Base-by-base conservation (phyloP, 53 echinoderm and acorn worm species). In the Stichopus horrens region DNA sequence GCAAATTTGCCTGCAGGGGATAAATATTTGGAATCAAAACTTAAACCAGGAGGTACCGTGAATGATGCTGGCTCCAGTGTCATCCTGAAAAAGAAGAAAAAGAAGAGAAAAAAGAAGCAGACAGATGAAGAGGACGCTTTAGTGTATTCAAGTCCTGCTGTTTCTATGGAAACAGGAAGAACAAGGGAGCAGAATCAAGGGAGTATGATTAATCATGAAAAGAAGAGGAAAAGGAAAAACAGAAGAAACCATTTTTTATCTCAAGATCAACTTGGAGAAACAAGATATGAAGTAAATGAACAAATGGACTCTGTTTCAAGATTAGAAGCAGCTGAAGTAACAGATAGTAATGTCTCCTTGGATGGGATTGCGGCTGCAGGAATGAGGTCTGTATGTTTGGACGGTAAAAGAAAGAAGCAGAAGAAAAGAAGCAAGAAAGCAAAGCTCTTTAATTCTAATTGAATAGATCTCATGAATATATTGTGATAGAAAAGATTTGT, bases 51-150 rank as follows among this genome's bases (percentile, higher is more conserved):
- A 37, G 37, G 37, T 37, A 2, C 37, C 10, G 37, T 37, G 37
- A 37, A 37, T 37, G 37, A 37, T 37, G 53, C 16, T 7, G 55
- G 4, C 79, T 16, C 79, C 19, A 53, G 53, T 55, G 13, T 79
- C 1, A 18, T 55, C 79, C 54, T 9, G n/a, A 79, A 53, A 53
- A 79, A 79, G 14, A 79, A 53, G 53, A 79, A 79, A 54, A 79
- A 79, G 79, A 53, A 55, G 18, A 16, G 55, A 18, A 79, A 19
- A 8, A 79, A 79, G 1, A 14, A 1, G 18, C 52, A 79, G 4
- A 54, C 19, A n/a, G 18, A 18, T n/a, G 79, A 53, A 55, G 79
- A 52, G 7, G 55, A 18, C 5, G 7, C 52, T 19, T 53, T n/a
- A 37, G 55, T 5, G 55, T 55, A 13, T 63, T 63, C 63, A 63